Conservation (phyloP, 2,888 invertebrate species). For the Conus canariensis region DNA sequence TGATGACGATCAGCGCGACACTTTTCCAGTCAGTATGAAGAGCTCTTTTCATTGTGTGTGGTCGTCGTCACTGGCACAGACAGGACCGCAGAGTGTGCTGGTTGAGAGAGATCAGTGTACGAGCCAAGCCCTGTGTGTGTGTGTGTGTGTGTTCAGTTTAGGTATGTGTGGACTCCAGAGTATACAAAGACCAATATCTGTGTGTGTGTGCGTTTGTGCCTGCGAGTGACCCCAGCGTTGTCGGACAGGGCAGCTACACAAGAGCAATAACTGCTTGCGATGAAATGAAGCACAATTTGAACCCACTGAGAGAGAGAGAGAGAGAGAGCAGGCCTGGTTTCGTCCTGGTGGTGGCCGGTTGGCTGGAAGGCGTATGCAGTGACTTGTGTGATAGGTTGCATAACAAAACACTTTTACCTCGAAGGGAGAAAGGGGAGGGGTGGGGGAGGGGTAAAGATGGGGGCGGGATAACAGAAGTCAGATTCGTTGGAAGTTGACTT, state of each 20-base stretch:
- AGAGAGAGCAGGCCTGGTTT: neutral
- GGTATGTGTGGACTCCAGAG: neutral
- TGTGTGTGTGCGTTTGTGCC: conserved; percentile 18
- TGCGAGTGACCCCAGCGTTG: neutral
- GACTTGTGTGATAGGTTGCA: neutral
- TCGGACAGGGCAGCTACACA: conserved; percentile 20
- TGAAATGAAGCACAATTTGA: neutral
- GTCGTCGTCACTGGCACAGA: too few relatives aligned
- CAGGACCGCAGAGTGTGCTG: too few relatives aligned
- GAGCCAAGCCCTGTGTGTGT: neutral
- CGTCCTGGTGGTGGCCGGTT: neutral
- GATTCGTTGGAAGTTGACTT: too few relatives aligned
- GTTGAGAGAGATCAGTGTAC: too few relatives aligned
- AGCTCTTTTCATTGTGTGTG: too few relatives aligned
- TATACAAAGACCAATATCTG: neutral
- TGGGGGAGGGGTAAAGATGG: neutral
- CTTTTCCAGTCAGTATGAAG: too few relatives aligned
- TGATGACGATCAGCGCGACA: too few relatives aligned
- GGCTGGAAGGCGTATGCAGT: neutral
- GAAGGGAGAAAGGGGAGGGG: too few relatives aligned
- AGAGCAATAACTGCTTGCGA: conserved; percentile 2
- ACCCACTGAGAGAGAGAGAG: neutral
- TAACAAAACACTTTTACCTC: neutral
- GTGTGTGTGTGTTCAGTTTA: neutral
- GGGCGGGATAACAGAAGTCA: too few relatives aligned